Percentiles rank a stretch among this genome's conserved stretches.
Evolutionary conservation across 2,888 invertebrate genomes (phyloP).

Genomic region (Xylophagus ater): DNA sequence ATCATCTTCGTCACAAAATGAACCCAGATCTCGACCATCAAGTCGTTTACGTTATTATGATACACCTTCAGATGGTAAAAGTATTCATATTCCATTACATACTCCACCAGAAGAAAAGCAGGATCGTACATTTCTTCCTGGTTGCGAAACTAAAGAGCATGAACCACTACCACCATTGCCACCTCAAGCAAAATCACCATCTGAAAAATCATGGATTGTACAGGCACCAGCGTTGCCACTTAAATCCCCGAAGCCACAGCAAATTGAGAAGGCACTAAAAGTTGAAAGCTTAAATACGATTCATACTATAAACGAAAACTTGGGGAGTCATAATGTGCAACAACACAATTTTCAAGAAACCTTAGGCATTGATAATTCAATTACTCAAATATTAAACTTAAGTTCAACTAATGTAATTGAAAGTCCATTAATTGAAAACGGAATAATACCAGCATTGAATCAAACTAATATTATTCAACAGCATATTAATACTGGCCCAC

Average conservation of each 20-base stretch:
- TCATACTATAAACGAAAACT: constrained; percentile 40
- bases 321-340: constrained; percentile 36
- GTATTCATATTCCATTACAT: constrained; percentile 61
- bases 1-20: constrained; percentile 20
- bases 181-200: constrained; percentile 5
- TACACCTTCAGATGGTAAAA: constrained; percentile 48
- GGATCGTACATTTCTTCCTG: constrained; percentile 27
- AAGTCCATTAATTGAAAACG: constrained; percentile 26
- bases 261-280: constrained; percentile 22
- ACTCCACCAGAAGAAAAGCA: constrained; percentile 59
- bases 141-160: constrained; percentile 10
- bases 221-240: constrained; percentile 11
- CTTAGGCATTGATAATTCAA: constrained; percentile 34
- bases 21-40: constrained; percentile 26
- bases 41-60: constrained; percentile 49
- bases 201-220: constrained; percentile 3
- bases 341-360: constrained; percentile 41
- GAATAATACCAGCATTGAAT: constrained; percentile 16
- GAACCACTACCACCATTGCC: constrained; percentile 11
- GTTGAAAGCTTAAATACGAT: constrained; percentile 45
- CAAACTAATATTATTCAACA: background rate
- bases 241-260: constrained; percentile 18
- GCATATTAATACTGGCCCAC: too few species aligned
- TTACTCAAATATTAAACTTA: constrained; percentile 19
- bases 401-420: constrained; percentile 25